Base-by-base conservation (phyloP, 64 coral and sea anemone genomes). In the Orbicella faveolata region DNA sequence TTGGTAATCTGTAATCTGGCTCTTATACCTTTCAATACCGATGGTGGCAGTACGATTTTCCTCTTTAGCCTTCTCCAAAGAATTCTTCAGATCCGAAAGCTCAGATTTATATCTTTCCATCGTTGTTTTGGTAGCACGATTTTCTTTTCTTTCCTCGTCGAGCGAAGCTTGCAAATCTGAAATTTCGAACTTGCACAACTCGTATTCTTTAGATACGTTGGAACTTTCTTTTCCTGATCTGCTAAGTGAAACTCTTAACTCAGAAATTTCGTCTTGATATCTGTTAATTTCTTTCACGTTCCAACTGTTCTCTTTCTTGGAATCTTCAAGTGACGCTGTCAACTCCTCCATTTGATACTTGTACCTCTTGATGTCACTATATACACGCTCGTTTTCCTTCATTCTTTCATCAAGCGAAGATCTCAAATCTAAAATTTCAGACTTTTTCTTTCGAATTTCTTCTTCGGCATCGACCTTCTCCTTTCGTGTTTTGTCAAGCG, bases 131-230 rank as follows among this genome's bases (percentile, higher is more conserved):
- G 9, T 48, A 48, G 44, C 44, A 48, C 62, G 19, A 48, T 84
- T 67, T 39, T 79, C 23, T 57, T 59, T 55, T 26, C 77, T 79
- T 79, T 59, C 77, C 7, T 55, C 12, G 0, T 79, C 77, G 23
- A 79, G 77, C 10, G 51, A 57, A 23, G 51, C 13, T 52, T 78
- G 75, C 75, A 78, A 78, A 64, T 83, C 79, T 15, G 79, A 83
- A 36, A 83, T 83, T 83, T 83, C 34, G 55, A 36, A 83, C 25
- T 66, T 83, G 61, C 21, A 83, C 79, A 64, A 63, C 59, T 83
- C 57, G 61, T 63, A 57, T 15, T 83, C 79, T 20, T 83, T 64
- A 11, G 79, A 20, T 64, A 64, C 33, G 39, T 83, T 83, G 21
- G 34, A 6, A 34, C 30, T 39, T 15, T 85, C 64, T 26, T 79